These are phyloP conservation scores for Nomada hirtipes DNA, from an alignment of 2,888 invertebrate species.

Conservation along the genomic window DNA sequence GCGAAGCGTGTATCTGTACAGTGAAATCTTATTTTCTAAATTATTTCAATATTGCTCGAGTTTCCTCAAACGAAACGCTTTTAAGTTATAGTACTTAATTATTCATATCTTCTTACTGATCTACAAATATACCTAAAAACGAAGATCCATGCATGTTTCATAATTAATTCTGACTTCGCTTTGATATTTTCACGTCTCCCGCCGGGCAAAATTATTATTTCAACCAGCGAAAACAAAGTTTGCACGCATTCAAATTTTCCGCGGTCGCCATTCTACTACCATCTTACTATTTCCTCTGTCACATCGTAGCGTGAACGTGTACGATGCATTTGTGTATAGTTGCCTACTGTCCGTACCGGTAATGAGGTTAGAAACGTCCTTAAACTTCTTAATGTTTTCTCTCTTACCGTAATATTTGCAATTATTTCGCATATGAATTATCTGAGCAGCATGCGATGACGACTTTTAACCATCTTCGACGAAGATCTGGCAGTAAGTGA, in stretches of 20 bases:
- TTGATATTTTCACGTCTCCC: background rate
- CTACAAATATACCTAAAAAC: background rate
- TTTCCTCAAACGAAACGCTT: background rate
- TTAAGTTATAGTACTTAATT: background rate
- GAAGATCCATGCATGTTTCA: background rate
- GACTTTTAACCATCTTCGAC: constrained; percentile 69
- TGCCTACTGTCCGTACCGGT: constrained; percentile 19
- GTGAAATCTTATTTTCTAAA: constrained; percentile 59
- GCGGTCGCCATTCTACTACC: constrained; percentile 18
- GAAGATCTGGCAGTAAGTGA: constrained; percentile 72
- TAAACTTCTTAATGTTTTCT: constrained; percentile 14
- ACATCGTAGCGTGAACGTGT: background rate
- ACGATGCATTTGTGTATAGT: background rate
- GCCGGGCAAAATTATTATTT: background rate
- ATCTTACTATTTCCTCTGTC: background rate
- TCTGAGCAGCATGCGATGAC: constrained; percentile 70
- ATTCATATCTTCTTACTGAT: background rate
- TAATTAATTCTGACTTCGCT: background rate
- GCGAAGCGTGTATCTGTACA: constrained; percentile 82
- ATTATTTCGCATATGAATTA: constrained; percentile 4
- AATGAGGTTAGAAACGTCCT: constrained; percentile 39
- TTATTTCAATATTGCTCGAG: constrained; percentile 39
- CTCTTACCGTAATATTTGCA: constrained; percentile 2
- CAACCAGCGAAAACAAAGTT: background rate
- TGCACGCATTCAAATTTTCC: constrained; percentile 40